Conservation (phyloP, 2,113 vertebrate genomes). For the Amblyornis subalaris region DNA sequence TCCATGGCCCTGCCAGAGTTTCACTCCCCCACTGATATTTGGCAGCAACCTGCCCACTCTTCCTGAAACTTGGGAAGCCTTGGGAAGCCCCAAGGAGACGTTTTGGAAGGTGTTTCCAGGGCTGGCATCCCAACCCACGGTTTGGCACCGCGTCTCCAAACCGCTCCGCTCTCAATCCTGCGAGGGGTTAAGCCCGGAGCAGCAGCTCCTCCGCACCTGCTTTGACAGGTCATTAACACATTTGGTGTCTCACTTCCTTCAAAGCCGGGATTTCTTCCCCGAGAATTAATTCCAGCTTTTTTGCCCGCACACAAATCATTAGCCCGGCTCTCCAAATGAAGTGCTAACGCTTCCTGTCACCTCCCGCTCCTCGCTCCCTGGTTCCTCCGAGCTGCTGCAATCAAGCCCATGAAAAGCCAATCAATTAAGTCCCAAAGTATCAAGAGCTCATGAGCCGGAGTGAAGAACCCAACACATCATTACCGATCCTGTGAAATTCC, state of each 20-base stretch:
- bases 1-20: background rate
- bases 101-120: background rate
- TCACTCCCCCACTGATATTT: background rate
- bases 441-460: slow-evolving; percentile 19
- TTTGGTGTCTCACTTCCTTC: slow-evolving; percentile 32
- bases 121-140: background rate
- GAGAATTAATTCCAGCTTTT: slow-evolving; percentile 55
- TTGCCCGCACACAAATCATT: slow-evolving; percentile 57
- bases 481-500: slow-evolving; percentile 55
- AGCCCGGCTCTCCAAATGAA: slow-evolving; percentile 57
- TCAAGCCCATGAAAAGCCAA: slow-evolving; percentile 69
- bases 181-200: background rate
- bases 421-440: slow-evolving; percentile 64
- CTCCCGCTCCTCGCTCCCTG: slow-evolving; percentile 47
- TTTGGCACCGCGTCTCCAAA: rapidly evolving
- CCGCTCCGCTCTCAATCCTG: background rate
- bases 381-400: slow-evolving; percentile 56
- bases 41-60: background rate
- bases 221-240: slow-evolving; percentile 33
- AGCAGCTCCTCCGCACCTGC: background rate
- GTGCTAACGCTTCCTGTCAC: slow-evolving; percentile 70
- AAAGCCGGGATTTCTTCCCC: background rate
- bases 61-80: background rate
- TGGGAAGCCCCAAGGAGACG: background rate
- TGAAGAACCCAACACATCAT: slow-evolving; percentile 66